Conservation (phyloP, 1,140 invertebrate genomes). For the Lucilia cuprina region DNA sequence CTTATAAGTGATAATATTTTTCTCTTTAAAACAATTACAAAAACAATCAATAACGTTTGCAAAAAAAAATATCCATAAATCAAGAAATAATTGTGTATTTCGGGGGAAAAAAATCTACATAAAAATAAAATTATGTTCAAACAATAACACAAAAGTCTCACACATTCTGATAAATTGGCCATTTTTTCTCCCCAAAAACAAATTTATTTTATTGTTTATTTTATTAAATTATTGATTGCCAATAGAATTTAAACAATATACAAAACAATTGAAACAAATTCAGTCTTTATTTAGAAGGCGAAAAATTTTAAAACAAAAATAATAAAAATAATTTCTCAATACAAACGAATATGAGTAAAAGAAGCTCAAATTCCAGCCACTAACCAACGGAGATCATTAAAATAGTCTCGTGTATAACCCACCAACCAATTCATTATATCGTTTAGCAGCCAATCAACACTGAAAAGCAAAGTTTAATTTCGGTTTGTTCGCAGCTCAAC, state of each 20-base stretch:
- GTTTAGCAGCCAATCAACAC: neutral
- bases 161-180: neutral
- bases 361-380: neutral
- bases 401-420: neutral
- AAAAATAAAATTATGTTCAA: neutral
- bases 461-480: neutral
- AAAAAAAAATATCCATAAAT: too few relatives aligned
- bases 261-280: neutral
- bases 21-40: too few relatives aligned
- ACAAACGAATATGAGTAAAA: neutral
- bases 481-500: neutral
- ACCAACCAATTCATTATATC: neutral
- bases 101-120: too few relatives aligned
- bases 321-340: too few relatives aligned
- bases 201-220: neutral
- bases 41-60: too few relatives aligned
- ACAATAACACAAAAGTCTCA: neutral
- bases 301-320: neutral
- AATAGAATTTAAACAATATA: neutral
- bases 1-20: too few relatives aligned
- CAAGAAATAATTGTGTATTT: too few relatives aligned
- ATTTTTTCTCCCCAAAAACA: neutral
- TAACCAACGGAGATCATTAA: neutral
- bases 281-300: neutral
- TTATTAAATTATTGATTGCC: neutral